These are phyloP conservation scores for Drosophila neonasuta DNA, from an alignment of 2,888 invertebrate genomes.

Conservation along the genomic window DNA sequence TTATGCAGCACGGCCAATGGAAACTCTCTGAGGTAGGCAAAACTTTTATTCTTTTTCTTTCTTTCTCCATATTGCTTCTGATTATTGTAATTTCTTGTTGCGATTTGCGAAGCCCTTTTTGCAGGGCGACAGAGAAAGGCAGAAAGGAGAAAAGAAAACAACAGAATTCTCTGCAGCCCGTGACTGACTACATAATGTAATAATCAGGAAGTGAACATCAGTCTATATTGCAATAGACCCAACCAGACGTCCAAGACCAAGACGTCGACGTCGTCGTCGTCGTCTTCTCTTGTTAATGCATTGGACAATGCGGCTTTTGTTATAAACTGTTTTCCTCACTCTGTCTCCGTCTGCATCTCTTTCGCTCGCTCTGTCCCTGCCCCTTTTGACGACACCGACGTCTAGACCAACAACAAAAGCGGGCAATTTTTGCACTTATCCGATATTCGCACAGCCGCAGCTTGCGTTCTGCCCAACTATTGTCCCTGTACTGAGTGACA, in stretches of 20 bases:
- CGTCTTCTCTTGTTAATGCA: slow-evolving; percentile 57
- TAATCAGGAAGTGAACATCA: slow-evolving; percentile 69
- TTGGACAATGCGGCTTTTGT: slow-evolving; percentile 68
- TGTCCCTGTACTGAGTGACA: slow-evolving; percentile 38
- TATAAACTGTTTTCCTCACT: slow-evolving; percentile 50
- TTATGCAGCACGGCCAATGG: slow-evolving; percentile 61
- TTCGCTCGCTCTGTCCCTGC: slow-evolving; percentile 23
- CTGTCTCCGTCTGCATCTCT: slow-evolving; percentile 10
- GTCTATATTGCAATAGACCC: slow-evolving; percentile 59
- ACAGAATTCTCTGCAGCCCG: slow-evolving; percentile 36
- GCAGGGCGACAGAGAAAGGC: slow-evolving; percentile 19
- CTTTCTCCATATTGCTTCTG: background rate
- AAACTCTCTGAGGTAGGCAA: slow-evolving; percentile 54
- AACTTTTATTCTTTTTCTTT: background rate
- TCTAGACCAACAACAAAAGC: slow-evolving; percentile 64
- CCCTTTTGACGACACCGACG: slow-evolving; percentile 35
- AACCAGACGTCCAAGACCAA: slow-evolving; percentile 30
- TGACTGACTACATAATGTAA: slow-evolving; percentile 61
- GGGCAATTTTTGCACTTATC: slow-evolving; percentile 61
- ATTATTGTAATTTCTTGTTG: slow-evolving; percentile 31
- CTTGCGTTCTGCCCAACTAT: slow-evolving; percentile 40
- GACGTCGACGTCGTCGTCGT: slow-evolving; percentile 7
- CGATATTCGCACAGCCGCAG: slow-evolving; percentile 56
- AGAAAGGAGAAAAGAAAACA: slow-evolving; percentile 26
- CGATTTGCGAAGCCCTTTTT: slow-evolving; percentile 50